A percentile compares a stretch with the other conserved stretches of the same genome.
These are phyloP conservation scores for Oreotrochilus melanogaster DNA, from an alignment of 2,113 vertebrate genomes.

Conservation along the genomic window DNA sequence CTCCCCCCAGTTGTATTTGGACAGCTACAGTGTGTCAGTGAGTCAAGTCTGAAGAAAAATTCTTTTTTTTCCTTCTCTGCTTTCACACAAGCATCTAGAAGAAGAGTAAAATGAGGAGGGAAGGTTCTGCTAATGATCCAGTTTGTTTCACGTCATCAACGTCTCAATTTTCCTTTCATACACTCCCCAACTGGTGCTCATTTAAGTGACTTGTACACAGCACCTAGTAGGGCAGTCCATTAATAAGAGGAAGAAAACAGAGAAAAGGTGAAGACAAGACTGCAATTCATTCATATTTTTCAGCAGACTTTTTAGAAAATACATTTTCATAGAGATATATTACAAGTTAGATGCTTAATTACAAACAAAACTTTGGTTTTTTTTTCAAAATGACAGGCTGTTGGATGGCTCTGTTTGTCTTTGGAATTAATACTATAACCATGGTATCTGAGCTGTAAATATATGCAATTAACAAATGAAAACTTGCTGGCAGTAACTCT, in stretches of 20 bases:
- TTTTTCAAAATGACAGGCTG: background rate
- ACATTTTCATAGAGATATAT: background rate
- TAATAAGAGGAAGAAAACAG: background rate
- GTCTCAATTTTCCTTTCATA: constrained; percentile 22
- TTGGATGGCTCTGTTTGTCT: background rate
- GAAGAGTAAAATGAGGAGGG: background rate
- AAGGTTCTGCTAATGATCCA: background rate
- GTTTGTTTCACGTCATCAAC: background rate
- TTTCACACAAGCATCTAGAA: background rate
- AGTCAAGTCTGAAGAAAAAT: background rate
- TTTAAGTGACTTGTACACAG: background rate
- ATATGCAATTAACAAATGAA: background rate
- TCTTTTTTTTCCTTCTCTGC: background rate
- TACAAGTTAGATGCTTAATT: background rate
- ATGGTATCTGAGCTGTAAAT: background rate
- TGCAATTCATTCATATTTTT: background rate
- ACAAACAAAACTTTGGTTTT: background rate
- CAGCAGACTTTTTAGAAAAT: background rate
- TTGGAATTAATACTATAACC: background rate
- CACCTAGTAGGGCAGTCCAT: background rate
- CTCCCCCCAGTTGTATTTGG: background rate
- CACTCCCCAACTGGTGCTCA: background rate
- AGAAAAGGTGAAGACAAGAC: background rate
- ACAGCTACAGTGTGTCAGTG: background rate
- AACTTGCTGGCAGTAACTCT: background rate